These are phyloP conservation scores for Cephus sareptanus DNA, from an alignment of 2,888 invertebrate genomes.

Conservation along the genomic window DNA sequence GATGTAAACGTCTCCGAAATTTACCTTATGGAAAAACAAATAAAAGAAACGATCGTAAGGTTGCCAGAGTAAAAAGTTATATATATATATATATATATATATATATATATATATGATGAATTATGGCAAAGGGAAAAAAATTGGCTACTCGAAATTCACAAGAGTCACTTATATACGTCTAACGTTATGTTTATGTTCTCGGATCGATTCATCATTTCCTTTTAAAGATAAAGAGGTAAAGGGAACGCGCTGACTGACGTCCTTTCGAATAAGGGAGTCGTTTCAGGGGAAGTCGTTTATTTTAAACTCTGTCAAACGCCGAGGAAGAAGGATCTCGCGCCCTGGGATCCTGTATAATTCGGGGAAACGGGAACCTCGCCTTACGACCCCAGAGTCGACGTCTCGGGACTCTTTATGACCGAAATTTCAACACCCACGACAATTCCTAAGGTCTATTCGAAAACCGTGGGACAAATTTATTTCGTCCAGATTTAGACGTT, in stretches of 20 bases:
- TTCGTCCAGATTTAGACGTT: conserved; percentile 3
- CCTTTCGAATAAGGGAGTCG: conserved; percentile 30
- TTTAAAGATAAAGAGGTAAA: conserved; percentile 2
- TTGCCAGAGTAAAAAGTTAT: conserved; percentile 1
- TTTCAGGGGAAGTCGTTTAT: conserved; percentile 39
- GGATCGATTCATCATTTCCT: conserved; percentile 46
- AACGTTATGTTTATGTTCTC: background rate
- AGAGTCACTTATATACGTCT: background rate
- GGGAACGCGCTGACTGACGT: conserved; percentile 8
- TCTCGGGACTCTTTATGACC: conserved; percentile 2
- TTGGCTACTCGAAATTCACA: conserved; percentile 27
- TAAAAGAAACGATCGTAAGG: conserved; percentile 35
- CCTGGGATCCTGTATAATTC: background rate
- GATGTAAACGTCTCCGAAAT: conserved; percentile 89
- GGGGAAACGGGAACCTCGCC: conserved; percentile 1
- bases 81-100: background rate
- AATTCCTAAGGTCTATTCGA: conserved; percentile 43
- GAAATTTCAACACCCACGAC: conserved; percentile 31
- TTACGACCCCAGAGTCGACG: conserved; percentile 13
- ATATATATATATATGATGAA: background rate
- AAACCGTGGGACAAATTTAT: conserved; percentile 43
- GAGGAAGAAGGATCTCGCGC: conserved; percentile 18
- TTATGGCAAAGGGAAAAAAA: background rate
- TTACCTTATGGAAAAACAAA: conserved; percentile 73
- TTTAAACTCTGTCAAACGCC: conserved; percentile 41